Evolutionary conservation across 2,113 vertebrate genomes (phyloP).

Genomic region (Phaethon lepturus): DNA sequence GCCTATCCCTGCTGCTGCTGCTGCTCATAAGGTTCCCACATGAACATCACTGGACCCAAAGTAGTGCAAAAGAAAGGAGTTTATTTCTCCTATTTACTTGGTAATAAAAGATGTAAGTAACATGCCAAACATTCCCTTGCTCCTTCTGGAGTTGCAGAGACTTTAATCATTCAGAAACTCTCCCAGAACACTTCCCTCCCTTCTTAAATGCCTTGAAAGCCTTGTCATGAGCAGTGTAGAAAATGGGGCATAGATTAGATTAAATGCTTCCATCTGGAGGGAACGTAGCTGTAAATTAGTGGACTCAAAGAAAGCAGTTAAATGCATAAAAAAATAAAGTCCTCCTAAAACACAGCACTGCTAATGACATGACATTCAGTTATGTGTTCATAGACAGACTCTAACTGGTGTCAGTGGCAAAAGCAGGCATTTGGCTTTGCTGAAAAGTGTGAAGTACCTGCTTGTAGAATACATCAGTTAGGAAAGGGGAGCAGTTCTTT

Average conservation of each 20-base stretch:
- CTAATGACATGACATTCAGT: background rate
- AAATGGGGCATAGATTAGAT: conserved; percentile 43
- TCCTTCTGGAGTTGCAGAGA: conserved; percentile 10
- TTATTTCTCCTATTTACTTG: conserved; percentile 12
- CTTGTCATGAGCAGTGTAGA: conserved; percentile 18
- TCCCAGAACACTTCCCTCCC: background rate
- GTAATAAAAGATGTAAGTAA: background rate
- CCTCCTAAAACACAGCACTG: background rate
- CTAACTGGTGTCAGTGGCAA: background rate
- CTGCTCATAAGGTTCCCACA: background rate
- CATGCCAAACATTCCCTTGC: background rate
- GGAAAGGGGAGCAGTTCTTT: background rate
- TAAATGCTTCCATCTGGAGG: conserved; percentile 63
- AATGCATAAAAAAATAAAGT: background rate
- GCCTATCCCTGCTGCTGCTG: background rate
- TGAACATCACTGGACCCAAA: background rate
- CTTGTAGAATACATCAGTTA: background rate
- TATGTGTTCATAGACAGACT: background rate
- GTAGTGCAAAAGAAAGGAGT: background rate
- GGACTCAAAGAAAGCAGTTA: conserved; percentile 37
- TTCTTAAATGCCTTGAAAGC: conserved; percentile 9
- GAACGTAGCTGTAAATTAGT: background rate
- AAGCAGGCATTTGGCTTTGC: background rate
- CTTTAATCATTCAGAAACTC: background rate
- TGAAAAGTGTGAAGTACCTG: background rate